phyloP scores from a whole-genome alignment of 2,888 invertebrate genomes.

The Himalopsyche kuldschensis region DNA sequence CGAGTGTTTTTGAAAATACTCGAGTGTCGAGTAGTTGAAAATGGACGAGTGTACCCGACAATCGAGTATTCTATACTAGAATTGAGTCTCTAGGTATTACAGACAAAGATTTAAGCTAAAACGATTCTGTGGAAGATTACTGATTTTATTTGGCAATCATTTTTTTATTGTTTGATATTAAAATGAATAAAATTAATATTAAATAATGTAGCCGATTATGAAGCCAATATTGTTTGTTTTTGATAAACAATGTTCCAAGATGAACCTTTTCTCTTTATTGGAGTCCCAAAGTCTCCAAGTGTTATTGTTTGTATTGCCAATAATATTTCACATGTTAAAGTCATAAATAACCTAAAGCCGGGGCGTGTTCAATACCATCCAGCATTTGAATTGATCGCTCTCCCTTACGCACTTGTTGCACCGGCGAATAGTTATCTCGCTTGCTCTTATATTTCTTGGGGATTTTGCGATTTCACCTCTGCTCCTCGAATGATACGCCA shows the following conservation, averaged over 20 bases:
- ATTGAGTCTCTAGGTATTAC: too few species aligned
- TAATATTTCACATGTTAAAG: slow-evolving; percentile 37
- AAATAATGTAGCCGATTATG: background rate
- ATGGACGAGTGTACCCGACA: too few species aligned
- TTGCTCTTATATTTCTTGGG: slow-evolving; percentile 20
- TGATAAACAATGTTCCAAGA: slow-evolving; percentile 18
- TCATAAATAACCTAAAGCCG: slow-evolving; percentile 32
- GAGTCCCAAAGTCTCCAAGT: slow-evolving; percentile 9
- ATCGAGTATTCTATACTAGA: too few species aligned
- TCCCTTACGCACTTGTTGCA: slow-evolving; percentile 38
- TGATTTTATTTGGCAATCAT: too few species aligned
- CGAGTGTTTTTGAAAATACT: too few species aligned
- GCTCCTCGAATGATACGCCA: slow-evolving; percentile 1
- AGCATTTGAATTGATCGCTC: slow-evolving; percentile 19
- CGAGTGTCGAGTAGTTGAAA: too few species aligned
- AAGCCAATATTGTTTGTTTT: background rate
- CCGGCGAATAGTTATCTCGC: slow-evolving; percentile 4
- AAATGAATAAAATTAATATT: background rate
- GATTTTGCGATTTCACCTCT: slow-evolving; percentile 17
- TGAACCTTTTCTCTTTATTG: slow-evolving; percentile 6
- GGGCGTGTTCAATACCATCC: slow-evolving; percentile 21
- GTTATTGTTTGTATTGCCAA: slow-evolving; percentile 30
- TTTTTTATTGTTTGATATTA: too few species aligned
- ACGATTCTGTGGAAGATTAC: too few species aligned
- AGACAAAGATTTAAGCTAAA: too few species aligned